A percentile compares a stretch with the other conserved stretches of the same genome.
These are phyloP conservation scores for Cataglyphis hispanica DNA, from an alignment of 1,140 invertebrate genomes.

Conservation along the genomic window DNA sequence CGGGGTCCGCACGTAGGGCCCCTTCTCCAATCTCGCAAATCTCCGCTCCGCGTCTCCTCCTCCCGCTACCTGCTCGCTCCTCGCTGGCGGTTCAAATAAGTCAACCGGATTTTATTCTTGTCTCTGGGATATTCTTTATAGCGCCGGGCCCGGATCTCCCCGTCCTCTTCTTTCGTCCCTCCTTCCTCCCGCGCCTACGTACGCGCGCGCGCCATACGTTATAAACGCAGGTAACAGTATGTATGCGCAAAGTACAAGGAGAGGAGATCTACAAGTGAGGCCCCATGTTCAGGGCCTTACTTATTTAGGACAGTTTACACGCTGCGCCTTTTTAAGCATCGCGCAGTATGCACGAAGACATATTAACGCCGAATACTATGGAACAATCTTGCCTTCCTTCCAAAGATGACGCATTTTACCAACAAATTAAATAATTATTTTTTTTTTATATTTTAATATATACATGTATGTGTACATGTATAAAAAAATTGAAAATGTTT, in stretches of 20 bases:
- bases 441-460: background rate
- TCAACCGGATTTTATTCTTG: constrained; percentile 84
- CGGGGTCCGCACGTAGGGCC: constrained; percentile 5
- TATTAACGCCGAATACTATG: constrained; percentile 20
- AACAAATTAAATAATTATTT: constrained; percentile 22
- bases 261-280: constrained; percentile 75
- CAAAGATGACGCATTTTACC: background rate
- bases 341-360: constrained; percentile 8
- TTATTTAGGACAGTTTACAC: constrained; percentile 86
- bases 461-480: background rate
- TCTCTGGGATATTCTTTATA: constrained; percentile 83
- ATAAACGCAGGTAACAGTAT: constrained; percentile 69
- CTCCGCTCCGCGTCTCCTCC: constrained; percentile 13
- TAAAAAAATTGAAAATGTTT: background rate
- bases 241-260: constrained; percentile 79
- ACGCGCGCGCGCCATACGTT: constrained; percentile 71
- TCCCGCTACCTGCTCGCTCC: constrained; percentile 15
- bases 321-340: constrained; percentile 75
- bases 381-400: background rate
- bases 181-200: constrained; percentile 28
- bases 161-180: background rate
- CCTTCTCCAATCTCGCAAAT: constrained; percentile 55
- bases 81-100: constrained; percentile 81
- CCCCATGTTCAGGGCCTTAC: constrained; percentile 80
- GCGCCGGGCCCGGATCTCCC: constrained; percentile 58